Conservation (phyloP, 1,140 invertebrate genomes). For the Pseudoatta argentina region DNA sequence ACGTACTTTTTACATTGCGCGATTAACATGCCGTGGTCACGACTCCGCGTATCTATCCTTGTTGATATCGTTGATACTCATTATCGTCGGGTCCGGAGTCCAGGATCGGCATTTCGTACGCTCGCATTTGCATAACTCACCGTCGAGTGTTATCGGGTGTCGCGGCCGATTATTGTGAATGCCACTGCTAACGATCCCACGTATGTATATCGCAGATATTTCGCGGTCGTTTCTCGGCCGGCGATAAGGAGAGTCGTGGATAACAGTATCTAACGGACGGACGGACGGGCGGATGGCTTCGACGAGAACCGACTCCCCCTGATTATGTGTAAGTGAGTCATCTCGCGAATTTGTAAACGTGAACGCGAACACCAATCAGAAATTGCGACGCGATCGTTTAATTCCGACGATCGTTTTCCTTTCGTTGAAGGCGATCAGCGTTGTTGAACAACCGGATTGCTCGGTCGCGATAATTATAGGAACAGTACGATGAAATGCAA, state of each 20-base stretch:
- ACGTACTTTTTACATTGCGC: background rate
- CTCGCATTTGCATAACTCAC: background rate
- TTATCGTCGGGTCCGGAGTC: background rate
- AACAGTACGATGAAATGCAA: background rate
- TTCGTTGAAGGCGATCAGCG: background rate
- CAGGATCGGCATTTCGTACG: background rate
- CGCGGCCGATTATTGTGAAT: slow-evolving; percentile 4
- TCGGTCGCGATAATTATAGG: background rate
- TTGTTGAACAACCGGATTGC: background rate
- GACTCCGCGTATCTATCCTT: background rate
- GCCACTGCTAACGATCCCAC: background rate
- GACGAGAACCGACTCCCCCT: background rate
- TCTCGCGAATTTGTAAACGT: background rate
- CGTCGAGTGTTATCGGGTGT: background rate
- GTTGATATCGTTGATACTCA: too few species aligned
- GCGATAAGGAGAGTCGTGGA: background rate
- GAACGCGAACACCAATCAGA: too few species aligned
- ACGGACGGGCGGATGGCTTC: background rate
- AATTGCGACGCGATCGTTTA: background rate
- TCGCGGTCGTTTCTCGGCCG: background rate
- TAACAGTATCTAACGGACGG: slow-evolving; percentile 6
- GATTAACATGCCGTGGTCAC: background rate
- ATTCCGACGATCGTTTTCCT: background rate
- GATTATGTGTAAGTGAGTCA: background rate
- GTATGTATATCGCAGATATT: background rate